These are phyloP conservation scores for Andrena chrysosceles DNA, from an alignment of 2,888 invertebrate species.

Conservation along the genomic window DNA sequence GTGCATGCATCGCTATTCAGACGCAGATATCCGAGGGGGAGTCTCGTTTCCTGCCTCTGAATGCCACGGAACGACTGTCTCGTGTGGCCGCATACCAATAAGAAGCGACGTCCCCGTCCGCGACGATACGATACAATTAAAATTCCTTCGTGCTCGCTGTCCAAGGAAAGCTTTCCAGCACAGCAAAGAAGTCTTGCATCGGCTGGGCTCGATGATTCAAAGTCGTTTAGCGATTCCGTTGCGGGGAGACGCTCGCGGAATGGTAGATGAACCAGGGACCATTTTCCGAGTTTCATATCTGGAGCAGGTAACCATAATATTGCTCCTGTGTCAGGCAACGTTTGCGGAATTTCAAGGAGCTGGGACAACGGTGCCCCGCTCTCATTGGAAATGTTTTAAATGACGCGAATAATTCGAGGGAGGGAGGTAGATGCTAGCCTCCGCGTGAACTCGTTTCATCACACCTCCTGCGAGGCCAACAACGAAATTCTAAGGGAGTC, in stretches of 20 bases:
- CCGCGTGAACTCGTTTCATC: conserved; percentile 8
- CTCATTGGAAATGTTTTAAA: conserved; percentile 12
- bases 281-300: not conserved
- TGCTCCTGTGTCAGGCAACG: not conserved
- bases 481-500: conserved; percentile 3
- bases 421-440: not conserved
- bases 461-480: conserved; percentile 2
- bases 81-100: conserved; percentile 36
- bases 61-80: conserved; percentile 19
- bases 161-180: not conserved
- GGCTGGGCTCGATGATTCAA: not conserved
- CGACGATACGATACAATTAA: conserved; percentile 27
- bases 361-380: not conserved
- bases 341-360: not conserved
- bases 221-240: not conserved
- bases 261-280: not conserved
- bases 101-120: not conserved
- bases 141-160: not conserved
- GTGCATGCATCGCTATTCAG: conserved; percentile 48
- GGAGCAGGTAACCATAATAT: not conserved
- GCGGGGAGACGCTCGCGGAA: not conserved
- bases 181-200: not conserved
- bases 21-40: conserved; percentile 29
- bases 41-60: conserved; percentile 37
- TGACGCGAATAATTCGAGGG: conserved; percentile 13